Conservation (phyloP, 1,140 invertebrate genomes). For the Brachionus plicatilis region DNA sequence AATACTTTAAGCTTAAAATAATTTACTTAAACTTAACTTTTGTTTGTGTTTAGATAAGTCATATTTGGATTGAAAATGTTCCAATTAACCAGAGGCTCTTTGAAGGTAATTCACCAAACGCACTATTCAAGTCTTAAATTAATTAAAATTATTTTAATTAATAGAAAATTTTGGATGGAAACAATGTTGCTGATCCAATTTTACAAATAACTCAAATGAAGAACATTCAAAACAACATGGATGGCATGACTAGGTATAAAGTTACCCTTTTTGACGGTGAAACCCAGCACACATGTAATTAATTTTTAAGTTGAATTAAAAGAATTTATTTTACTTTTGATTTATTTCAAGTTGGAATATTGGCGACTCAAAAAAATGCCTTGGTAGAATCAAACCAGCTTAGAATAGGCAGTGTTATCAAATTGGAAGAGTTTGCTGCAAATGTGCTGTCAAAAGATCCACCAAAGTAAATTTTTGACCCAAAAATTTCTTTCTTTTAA, state of each 20-base stretch:
- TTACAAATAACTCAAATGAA: constrained; percentile 35
- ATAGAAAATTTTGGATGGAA: constrained; percentile 36
- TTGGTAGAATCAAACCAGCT: constrained; percentile 26
- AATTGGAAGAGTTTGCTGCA: constrained; percentile 30
- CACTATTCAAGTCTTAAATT: background rate
- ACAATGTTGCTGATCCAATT: constrained; percentile 32
- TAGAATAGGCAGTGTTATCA: constrained; percentile 23
- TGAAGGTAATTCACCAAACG: background rate
- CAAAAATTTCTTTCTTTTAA: background rate
- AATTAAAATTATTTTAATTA: background rate
- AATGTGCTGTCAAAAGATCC: constrained; percentile 39
- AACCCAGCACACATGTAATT: constrained; percentile 28
- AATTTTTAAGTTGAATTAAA: background rate
- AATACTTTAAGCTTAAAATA: constrained; percentile 16
- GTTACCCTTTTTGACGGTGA: constrained; percentile 20
- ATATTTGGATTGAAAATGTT: background rate
- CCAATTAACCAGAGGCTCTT: background rate
- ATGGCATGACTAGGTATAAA: constrained; percentile 32
- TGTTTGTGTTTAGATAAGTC: background rate
- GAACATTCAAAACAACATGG: constrained; percentile 39
- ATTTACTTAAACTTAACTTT: background rate
- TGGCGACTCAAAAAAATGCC: constrained; percentile 24
- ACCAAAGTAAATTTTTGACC: constrained; percentile 3
- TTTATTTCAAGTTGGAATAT: constrained; percentile 9
- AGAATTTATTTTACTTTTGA: background rate